Base-by-base conservation (phyloP, 2,113 vertebrate genomes). In the Podocnemis expansa region DNA sequence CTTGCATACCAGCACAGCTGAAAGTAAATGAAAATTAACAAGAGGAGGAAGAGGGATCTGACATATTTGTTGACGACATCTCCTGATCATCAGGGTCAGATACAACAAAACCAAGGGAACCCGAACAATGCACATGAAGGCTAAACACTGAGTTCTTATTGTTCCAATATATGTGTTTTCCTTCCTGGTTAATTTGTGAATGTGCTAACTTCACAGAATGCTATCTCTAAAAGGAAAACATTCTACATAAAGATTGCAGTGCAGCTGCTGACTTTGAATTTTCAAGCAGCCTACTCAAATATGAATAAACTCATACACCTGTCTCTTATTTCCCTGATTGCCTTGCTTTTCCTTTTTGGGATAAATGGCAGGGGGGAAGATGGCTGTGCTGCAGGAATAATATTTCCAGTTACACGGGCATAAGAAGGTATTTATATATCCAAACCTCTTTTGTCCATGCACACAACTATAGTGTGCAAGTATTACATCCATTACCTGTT, bases 1-100 rank as follows among this genome's bases (percentile, higher is more conserved):
- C 79, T 89, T 89, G 82, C 41, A 25, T 52, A 80, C 52, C 85
- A 90, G 81, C 41, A 92, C 82, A 93, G 54, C 78, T 93, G 78
- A 73, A 75, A 78, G 21, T 75, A 67, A 56, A 82, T 63, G 3
- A 92, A 60, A 89, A 75, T 63, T 56, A 63, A 92, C 13, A 83
- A 80, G 11, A 0, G 1, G 51, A 31, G 49, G 54, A 91, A 87
- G 78, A n/a, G 16, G 8, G 17, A 24, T 24, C 43, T 83, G 31
- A 60, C 27, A 41, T 25, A 25, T 85, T 78, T 63, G 54, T 47
- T 60, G 27, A 45, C 27, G 49, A 54, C 29, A 63, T 24, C 49
- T 67, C 75, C 55, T 58, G n/a, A 31, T 80, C 87, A 88, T 79
- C 78, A 80, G 19, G 43, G 31, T 45, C 34, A 58, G 27, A 52